Conservation (phyloP, 2,797 vertebrate species). For the Glossophaga mutica region DNA sequence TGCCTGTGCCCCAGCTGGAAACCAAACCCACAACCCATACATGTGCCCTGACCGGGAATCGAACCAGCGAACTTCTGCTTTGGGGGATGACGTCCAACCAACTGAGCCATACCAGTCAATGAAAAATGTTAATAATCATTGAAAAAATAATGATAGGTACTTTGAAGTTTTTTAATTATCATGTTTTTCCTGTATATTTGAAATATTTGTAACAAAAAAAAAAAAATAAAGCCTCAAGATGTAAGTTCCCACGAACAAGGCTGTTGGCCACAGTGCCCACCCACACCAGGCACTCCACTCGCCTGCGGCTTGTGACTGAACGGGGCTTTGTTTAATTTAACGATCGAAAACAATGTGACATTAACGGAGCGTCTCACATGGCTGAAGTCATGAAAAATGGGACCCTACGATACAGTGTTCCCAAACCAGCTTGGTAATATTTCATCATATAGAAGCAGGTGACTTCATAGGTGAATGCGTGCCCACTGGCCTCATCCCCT, state of each 20-base stretch:
- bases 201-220: not conserved
- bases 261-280: not conserved
- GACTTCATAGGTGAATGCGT: constrained; percentile 45
- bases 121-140: constrained; percentile 17
- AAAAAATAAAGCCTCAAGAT: not conserved
- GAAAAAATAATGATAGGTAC: not conserved
- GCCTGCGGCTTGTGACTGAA: not conserved
- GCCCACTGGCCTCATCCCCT: constrained; percentile 5
- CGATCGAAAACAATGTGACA: not conserved
- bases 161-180: not conserved
- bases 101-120: not conserved
- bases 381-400: not conserved
- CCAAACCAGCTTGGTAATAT: not conserved
- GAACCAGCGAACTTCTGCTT: not conserved
- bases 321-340: not conserved
- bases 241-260: not conserved
- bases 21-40: not conserved
- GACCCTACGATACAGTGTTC: not conserved
- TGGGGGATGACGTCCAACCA: not conserved
- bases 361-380: not conserved
- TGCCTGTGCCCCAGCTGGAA: no score
- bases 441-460: constrained; percentile 4
- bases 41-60: not conserved
- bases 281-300: not conserved
- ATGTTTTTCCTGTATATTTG: not conserved